Conservation (phyloP, 2,113 vertebrate genomes). For the Podarcis cretensis region DNA sequence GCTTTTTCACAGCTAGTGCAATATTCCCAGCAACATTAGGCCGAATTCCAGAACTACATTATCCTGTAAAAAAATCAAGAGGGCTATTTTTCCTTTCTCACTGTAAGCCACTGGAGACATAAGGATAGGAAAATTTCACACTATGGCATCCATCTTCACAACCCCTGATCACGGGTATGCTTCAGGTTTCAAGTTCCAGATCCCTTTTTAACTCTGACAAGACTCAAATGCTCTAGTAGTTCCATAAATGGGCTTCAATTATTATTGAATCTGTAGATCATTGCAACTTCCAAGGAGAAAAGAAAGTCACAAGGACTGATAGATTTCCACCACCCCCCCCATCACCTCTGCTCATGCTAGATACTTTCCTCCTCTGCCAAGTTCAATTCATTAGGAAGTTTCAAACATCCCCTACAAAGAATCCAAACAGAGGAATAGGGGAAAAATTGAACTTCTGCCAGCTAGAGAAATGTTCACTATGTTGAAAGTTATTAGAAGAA, state of each 20-base stretch:
- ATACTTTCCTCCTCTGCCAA: not conserved
- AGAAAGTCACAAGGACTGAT: not conserved
- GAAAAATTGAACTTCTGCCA: not conserved
- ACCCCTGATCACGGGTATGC: not conserved
- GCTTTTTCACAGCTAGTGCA: not conserved
- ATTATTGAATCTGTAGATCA: constrained; percentile 6
- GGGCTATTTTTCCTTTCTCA: constrained; percentile 6
- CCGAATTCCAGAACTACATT: not conserved
- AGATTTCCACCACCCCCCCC: not conserved
- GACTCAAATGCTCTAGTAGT: not conserved
- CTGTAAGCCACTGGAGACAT: constrained; percentile 4
- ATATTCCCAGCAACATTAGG: constrained; percentile 32
- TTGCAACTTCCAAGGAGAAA: constrained; percentile 2
- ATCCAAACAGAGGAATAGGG: not conserved
- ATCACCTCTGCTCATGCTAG: too few species aligned
- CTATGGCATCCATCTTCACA: constrained; percentile 18
- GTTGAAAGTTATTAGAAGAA: not conserved
- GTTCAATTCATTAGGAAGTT: not conserved
- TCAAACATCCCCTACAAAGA: not conserved
- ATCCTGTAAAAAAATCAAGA: constrained; percentile 11
- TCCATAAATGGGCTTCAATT: constrained; percentile 9
- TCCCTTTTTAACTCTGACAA: constrained; percentile 5
- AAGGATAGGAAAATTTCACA: constrained; percentile 22
- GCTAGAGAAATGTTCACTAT: not conserved
- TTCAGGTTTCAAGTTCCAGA: constrained; percentile 4